Evolutionary conservation across 2,113 vertebrate species (phyloP).

Genomic region (Tyto alba): DNA sequence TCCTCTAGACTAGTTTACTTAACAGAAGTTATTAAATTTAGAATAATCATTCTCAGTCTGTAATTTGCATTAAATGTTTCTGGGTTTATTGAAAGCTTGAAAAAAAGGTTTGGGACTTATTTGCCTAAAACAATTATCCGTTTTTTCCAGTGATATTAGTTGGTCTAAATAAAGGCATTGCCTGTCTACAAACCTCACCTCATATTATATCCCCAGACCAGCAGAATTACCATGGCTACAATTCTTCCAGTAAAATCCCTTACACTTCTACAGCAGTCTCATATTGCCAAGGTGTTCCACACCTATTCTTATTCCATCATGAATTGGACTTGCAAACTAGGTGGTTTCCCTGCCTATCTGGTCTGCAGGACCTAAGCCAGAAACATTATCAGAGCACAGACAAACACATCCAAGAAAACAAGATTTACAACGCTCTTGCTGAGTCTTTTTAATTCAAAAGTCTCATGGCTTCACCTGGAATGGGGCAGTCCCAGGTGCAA

Average conservation of each 20-base stretch:
- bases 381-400: neutral
- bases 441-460: constrained; percentile 15
- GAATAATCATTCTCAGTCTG: neutral
- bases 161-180: neutral
- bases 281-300: neutral
- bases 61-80: neutral
- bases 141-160: neutral
- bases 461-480: constrained; percentile 37
- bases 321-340: constrained; percentile 20
- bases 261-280: neutral
- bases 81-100: neutral
- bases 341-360: constrained; percentile 43
- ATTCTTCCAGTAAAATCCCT: neutral
- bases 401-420: constrained; percentile 1
- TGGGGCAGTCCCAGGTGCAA: constrained; percentile 28
- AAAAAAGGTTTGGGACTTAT: neutral
- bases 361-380: neutral
- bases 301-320: neutral
- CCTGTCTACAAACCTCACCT: neutral
- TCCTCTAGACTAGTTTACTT: neutral
- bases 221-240: neutral
- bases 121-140: neutral
- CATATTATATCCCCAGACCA: neutral
- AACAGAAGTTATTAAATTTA: neutral
- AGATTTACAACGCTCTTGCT: constrained; percentile 23